phyloP scores from a whole-genome alignment of 2,797 vertebrate genomes.

The Pteropus rufus region DNA sequence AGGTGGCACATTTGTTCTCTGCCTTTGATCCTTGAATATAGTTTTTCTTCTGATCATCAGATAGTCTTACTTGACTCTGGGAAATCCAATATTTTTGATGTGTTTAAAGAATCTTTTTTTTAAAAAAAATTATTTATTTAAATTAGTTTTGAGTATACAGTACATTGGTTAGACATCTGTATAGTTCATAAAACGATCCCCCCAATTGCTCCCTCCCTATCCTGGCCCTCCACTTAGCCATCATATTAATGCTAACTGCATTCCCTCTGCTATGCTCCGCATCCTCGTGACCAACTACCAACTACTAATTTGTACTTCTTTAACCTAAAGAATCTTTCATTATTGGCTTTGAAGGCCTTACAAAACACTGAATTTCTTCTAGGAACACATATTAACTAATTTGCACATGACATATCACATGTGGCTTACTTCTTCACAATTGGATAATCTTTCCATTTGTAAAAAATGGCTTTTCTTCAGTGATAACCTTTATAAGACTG shows the following conservation, averaged over 20 bases:
- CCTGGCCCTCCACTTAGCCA: too few relatives aligned
- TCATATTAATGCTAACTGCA: too few relatives aligned
- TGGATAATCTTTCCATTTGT: neutral
- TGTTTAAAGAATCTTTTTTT: conserved; percentile 11
- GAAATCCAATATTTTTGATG: neutral
- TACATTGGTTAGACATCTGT: too few relatives aligned
- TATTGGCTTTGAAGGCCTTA: neutral
- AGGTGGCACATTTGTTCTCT: neutral
- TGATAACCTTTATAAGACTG: neutral
- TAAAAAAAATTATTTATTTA: too few relatives aligned
- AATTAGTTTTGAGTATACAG: too few relatives aligned
- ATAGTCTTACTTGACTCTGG: neutral
- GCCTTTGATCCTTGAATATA: neutral
- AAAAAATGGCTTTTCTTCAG: neutral
- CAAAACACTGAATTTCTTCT: neutral
- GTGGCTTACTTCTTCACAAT: neutral
- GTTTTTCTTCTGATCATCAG: conserved; percentile 13
- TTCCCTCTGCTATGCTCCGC: too few relatives aligned
- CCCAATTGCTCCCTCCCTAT: too few relatives aligned
- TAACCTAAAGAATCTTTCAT: neutral
- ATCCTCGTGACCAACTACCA: too few relatives aligned
- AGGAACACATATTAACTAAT: neutral
- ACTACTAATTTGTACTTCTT: too few relatives aligned
- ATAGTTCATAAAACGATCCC: too few relatives aligned
- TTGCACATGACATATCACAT: neutral